phyloP scores from a whole-genome alignment of 2,113 vertebrate species.

The Callipepla squamata region DNA sequence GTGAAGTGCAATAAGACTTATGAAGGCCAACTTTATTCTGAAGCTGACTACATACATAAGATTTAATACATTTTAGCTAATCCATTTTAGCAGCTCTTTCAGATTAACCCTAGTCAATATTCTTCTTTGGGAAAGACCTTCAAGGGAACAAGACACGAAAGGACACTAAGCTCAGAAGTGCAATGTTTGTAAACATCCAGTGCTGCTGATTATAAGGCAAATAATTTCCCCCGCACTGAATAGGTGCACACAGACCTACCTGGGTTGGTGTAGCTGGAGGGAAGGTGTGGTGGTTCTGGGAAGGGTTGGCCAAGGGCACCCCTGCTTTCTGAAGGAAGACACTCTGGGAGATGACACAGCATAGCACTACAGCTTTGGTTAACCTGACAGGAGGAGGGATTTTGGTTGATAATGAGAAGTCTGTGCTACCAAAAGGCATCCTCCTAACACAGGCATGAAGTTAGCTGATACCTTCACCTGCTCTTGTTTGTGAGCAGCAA shows the following conservation, averaged over 20 bases:
- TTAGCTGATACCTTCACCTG: neutral
- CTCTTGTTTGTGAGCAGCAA: neutral
- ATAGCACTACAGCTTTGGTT: neutral
- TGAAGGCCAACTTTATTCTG: conserved; percentile 42
- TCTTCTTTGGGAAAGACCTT: conserved; percentile 19
- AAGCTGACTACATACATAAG: neutral
- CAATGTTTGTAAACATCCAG: neutral
- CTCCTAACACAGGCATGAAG: neutral
- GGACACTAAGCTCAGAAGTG: neutral
- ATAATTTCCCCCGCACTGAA: neutral
- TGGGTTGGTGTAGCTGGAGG: accelerated
- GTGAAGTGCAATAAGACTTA: conserved; percentile 33
- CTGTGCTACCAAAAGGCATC: neutral
- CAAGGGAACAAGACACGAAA: neutral
- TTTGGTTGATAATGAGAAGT: neutral
- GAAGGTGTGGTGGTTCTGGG: neutral
- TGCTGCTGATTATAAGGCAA: accelerated
- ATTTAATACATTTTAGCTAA: conserved; percentile 54
- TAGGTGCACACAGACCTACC: neutral
- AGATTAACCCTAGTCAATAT: neutral
- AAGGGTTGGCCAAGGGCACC: neutral
- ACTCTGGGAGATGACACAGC: neutral
- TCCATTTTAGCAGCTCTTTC: conserved; percentile 55
- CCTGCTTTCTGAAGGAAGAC: neutral
- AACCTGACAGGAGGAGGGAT: neutral